Conservation (phyloP, 2,113 vertebrate genomes). For the Menidia beryllina region DNA sequence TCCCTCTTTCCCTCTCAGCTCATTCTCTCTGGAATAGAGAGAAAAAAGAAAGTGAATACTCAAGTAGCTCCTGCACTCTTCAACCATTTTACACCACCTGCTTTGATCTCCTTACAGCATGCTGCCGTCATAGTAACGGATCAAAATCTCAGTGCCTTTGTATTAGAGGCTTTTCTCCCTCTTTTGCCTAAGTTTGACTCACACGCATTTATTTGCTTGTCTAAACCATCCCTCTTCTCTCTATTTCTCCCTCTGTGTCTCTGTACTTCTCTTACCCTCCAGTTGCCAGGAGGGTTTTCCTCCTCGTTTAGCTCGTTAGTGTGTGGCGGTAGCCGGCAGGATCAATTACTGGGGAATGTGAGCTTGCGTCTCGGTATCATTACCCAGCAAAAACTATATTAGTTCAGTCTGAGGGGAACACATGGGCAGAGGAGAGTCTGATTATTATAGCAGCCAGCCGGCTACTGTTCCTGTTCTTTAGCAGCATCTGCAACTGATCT, state of each 20-base stretch:
- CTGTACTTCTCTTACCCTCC: slow-evolving; percentile 58
- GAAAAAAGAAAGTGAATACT: slow-evolving; percentile 77
- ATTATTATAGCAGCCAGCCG: slow-evolving; percentile 63
- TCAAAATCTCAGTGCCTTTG: slow-evolving; percentile 67
- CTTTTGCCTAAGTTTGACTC: slow-evolving; percentile 67
- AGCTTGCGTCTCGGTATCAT: slow-evolving; percentile 75
- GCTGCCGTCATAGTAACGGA: slow-evolving; percentile 65
- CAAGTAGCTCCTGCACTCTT: slow-evolving; percentile 77
- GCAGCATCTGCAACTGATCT: slow-evolving; percentile 60
- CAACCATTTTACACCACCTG: slow-evolving; percentile 76
- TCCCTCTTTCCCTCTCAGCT: slow-evolving; percentile 57
- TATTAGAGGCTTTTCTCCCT: slow-evolving; percentile 60
- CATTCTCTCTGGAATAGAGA: slow-evolving; percentile 66
- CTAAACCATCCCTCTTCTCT: slow-evolving; percentile 51
- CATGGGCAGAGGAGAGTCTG: slow-evolving; percentile 58
- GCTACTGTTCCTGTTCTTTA: slow-evolving; percentile 57
- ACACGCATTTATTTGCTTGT: slow-evolving; percentile 67
- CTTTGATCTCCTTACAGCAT: slow-evolving; percentile 75
- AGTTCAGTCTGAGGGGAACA: slow-evolving; percentile 78
- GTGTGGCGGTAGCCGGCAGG: slow-evolving; percentile 76
- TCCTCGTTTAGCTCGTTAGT: slow-evolving; percentile 81
- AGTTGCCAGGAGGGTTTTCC: slow-evolving; percentile 74
- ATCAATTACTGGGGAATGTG: slow-evolving; percentile 82
- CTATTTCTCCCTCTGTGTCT: slow-evolving; percentile 37
- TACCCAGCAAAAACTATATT: slow-evolving; percentile 82